Evolutionary conservation across 1,140 invertebrate species (phyloP).

Genomic region (Brachionus plicatilis): DNA sequence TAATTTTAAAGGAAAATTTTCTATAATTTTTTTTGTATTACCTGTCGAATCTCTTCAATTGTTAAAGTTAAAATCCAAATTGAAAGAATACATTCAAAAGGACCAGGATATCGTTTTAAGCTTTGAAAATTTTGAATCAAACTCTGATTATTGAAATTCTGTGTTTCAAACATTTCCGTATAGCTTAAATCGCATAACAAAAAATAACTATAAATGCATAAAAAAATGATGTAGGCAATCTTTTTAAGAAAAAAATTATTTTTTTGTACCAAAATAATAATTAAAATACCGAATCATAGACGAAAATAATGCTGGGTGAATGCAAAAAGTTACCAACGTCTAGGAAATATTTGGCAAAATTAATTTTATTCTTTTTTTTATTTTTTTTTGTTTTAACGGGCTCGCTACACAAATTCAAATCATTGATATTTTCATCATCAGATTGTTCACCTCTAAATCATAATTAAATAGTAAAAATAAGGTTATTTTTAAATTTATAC

Average conservation of each 20-base stretch:
- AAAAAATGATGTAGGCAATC: not conserved
- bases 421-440: not conserved
- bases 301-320: not conserved
- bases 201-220: not conserved
- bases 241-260: not conserved
- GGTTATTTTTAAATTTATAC: not conserved
- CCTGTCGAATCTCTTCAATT: conserved; percentile 43
- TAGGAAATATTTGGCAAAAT: not conserved
- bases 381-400: not conserved
- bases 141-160: not conserved
- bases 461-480: not conserved
- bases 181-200: not conserved
- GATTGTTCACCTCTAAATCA: not conserved
- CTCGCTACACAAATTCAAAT: not conserved
- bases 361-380: not conserved
- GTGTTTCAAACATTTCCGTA: not conserved
- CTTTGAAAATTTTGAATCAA: not conserved
- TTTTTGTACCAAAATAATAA: too few relatives aligned
- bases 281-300: not conserved
- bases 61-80: conserved; percentile 41
- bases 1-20: too few relatives aligned
- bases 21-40: not conserved
- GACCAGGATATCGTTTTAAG: not conserved
- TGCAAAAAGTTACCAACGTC: not conserved
- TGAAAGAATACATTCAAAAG: conserved; percentile 34